phyloP scores from a whole-genome alignment of 2,888 invertebrate genomes.

The Athrips mouffetella region DNA sequence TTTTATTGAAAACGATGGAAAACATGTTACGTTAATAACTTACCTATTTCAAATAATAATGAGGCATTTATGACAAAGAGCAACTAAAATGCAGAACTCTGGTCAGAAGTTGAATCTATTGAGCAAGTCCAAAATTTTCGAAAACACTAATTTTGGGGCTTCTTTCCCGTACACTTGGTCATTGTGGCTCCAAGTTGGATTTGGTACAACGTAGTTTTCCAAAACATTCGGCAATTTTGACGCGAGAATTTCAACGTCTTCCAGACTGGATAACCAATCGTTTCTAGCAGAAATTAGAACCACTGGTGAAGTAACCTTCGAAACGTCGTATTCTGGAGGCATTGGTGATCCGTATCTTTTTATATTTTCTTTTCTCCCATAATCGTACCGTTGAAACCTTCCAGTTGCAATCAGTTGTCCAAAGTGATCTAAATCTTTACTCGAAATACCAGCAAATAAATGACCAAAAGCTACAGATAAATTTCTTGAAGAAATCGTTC shows the following conservation, averaged over 20 bases:
- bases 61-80: neutral
- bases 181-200: slow-evolving; percentile 66
- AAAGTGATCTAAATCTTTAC: slow-evolving; percentile 67
- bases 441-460: slow-evolving; percentile 74
- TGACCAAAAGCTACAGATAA: slow-evolving; percentile 74
- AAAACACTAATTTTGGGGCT: slow-evolving; percentile 44
- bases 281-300: slow-evolving; percentile 60
- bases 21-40: neutral
- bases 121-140: slow-evolving; percentile 51
- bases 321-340: slow-evolving; percentile 59
- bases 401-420: slow-evolving; percentile 65
- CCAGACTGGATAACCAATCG: slow-evolving; percentile 80
- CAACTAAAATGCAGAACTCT: too few relatives aligned
- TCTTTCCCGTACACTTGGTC: slow-evolving; percentile 56
- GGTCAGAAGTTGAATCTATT: slow-evolving; percentile 29
- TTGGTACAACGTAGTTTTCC: slow-evolving; percentile 78
- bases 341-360: slow-evolving; percentile 45
- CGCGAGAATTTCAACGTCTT: slow-evolving; percentile 75
- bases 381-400: slow-evolving; percentile 57
- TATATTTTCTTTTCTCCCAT: slow-evolving; percentile 50
- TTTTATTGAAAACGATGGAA: too few relatives aligned
- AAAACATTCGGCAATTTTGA: slow-evolving; percentile 76
- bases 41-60: neutral
- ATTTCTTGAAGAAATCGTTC: slow-evolving; percentile 72
- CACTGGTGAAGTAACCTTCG: slow-evolving; percentile 51